A percentile compares a stretch with the other conserved stretches of the same genome.
Evolutionary conservation across 2,888 invertebrate genomes (phyloP).

Genomic region (Watsonalla binaria): DNA sequence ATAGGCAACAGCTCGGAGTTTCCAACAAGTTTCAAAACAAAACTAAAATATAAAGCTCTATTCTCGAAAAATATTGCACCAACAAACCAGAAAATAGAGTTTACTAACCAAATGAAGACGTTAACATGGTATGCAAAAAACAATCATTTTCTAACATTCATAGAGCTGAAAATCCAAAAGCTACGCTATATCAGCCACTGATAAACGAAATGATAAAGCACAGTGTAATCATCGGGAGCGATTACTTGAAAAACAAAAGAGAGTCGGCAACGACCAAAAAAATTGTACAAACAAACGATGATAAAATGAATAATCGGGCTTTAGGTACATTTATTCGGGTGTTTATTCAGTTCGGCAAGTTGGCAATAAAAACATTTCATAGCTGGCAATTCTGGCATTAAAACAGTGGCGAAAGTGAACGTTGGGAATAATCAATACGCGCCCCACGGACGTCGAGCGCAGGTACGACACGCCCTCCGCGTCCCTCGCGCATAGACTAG

Average conservation of each 20-base stretch:
- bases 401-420: slow-evolving; percentile 77
- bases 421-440: slow-evolving; percentile 50
- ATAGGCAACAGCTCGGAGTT: no score
- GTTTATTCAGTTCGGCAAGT: slow-evolving; percentile 56
- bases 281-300: slow-evolving; percentile 5
- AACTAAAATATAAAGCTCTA: no score
- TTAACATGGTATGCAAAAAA: not conserved
- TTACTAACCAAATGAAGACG: not conserved
- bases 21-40: no score
- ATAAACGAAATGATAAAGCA: not conserved
- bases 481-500: slow-evolving; percentile 44
- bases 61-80: not conserved
- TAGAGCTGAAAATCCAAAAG: not conserved
- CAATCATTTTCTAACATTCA: not conserved
- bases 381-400: slow-evolving; percentile 71
- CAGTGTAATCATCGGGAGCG: not conserved
- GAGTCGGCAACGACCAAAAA: not conserved
- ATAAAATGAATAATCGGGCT: slow-evolving; percentile 51
- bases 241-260: not conserved
- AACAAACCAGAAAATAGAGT: not conserved
- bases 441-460: slow-evolving; percentile 48
- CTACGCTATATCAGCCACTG: not conserved
- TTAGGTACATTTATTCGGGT: slow-evolving; percentile 50
- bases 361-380: slow-evolving; percentile 75
- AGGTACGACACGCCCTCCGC: slow-evolving; percentile 52